phyloP scores from a whole-genome alignment of 37 sponge, comb jelly and placozoan species.

The Bolinopsis microptera region DNA sequence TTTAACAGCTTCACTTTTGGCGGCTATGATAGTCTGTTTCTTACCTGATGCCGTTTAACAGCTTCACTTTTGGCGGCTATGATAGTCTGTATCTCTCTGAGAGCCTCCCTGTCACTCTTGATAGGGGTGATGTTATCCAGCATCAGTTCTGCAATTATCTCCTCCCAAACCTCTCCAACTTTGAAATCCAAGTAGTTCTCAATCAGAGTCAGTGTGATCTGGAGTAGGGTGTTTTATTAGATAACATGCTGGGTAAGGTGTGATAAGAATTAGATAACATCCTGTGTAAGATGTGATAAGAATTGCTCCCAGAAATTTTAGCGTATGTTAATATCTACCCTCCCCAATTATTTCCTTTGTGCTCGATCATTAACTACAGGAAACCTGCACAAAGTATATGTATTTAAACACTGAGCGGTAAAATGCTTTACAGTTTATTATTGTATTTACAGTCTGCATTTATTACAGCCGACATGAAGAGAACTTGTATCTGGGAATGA shows the following conservation, averaged over 20 bases:
- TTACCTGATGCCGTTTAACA: slow-evolving; percentile 76
- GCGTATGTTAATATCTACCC: no score
- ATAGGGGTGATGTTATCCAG: slow-evolving; percentile 85
- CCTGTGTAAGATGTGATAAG: neutral
- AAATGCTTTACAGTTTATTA: no score
- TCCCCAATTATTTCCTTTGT: no score
- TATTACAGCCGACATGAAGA: no score
- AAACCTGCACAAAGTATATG: no score
- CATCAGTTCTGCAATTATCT: slow-evolving; percentile 84
- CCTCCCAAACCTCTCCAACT: slow-evolving; percentile 95
- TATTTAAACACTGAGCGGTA: no score
- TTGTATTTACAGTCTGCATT: no score
- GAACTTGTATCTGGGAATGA: no score
- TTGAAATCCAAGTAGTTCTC: slow-evolving; percentile 92
- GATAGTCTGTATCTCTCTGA: slow-evolving; percentile 81
- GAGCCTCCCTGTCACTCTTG: slow-evolving; percentile 84
- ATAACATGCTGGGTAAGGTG: neutral
- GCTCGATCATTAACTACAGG: no score
- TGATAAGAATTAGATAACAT: no score
- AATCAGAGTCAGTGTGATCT: slow-evolving; percentile 82
- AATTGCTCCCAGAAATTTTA: no score
- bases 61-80: slow-evolving; percentile 84
- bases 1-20: slow-evolving; percentile 81
- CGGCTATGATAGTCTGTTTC: slow-evolving; percentile 72
- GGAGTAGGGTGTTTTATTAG: neutral